These are phyloP conservation scores for Strigamia transsilvanica DNA, from an alignment of 2,888 invertebrate species.

Conservation along the genomic window DNA sequence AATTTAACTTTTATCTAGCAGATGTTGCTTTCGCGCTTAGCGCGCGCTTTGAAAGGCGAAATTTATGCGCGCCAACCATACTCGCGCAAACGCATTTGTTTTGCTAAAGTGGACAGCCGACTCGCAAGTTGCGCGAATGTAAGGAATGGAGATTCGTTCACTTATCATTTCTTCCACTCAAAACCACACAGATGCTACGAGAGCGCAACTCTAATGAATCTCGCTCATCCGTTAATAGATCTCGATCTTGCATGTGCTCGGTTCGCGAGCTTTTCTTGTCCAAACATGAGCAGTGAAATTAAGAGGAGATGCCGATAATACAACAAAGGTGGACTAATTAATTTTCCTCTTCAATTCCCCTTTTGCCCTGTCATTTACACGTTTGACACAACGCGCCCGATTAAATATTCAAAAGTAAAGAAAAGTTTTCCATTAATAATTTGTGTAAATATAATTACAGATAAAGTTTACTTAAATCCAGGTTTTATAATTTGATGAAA, in stretches of 20 bases:
- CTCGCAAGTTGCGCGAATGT: background rate
- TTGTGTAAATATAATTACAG: too few relatives aligned
- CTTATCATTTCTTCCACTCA: background rate
- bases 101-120: background rate
- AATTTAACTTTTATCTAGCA: background rate
- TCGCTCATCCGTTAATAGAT: conserved; percentile 19
- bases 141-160: background rate
- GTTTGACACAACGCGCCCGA: background rate
- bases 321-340: conserved; percentile 38
- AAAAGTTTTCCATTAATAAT: background rate
- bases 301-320: background rate
- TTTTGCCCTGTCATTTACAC: conserved; percentile 22
- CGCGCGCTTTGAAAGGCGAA: background rate
- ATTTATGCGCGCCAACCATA: background rate
- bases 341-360: conserved; percentile 21
- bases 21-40: background rate
- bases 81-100: background rate
- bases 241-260: background rate
- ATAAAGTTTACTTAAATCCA: background rate
- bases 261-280: conserved; percentile 12
- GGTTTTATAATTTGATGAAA: background rate
- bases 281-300: conserved; percentile 22
- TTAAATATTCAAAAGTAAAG: background rate
- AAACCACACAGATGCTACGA: background rate
- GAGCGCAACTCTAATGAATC: conserved; percentile 9